Evolutionary conservation across 2,113 vertebrate species (phyloP).

Genomic region (Hippocampus guttulatus): DNA sequence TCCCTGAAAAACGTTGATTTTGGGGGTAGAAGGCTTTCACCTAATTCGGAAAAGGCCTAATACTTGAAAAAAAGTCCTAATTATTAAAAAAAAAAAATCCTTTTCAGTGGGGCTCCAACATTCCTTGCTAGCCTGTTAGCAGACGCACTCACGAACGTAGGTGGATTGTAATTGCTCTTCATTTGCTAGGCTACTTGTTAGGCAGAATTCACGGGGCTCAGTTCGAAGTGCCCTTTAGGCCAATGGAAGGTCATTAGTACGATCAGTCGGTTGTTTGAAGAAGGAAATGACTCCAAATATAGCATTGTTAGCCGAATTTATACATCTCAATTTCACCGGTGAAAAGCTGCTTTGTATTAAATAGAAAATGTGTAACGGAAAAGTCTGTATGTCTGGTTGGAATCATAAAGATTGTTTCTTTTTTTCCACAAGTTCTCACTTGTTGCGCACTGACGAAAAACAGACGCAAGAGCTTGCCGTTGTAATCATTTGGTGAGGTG

Average conservation of each 20-base stretch:
- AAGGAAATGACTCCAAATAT: too few relatives aligned
- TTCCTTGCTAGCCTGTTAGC: not conserved
- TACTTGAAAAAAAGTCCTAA: too few relatives aligned
- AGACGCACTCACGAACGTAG: not conserved
- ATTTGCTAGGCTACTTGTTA: not conserved
- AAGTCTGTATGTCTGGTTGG: not conserved
- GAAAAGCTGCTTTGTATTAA: not conserved
- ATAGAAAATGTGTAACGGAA: not conserved
- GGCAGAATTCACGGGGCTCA: not conserved
- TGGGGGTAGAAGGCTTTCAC: too few relatives aligned
- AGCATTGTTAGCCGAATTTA: not conserved
- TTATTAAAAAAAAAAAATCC: too few relatives aligned
- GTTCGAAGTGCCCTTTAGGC: not conserved
- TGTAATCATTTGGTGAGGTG: too few relatives aligned
- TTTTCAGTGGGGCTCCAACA: too few relatives aligned
- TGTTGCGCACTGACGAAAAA: too few relatives aligned
- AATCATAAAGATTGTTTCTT: not conserved
- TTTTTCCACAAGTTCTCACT: not conserved
- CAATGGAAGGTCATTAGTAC: not conserved
- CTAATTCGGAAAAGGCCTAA: too few relatives aligned
- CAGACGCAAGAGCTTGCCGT: too few relatives aligned
- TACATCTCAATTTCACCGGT: not conserved
- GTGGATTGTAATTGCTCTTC: not conserved
- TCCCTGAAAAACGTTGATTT: too few relatives aligned
- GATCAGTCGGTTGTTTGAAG: not conserved